These are phyloP conservation scores for Liparis tanakae DNA, from an alignment of 2,797 vertebrate genomes.

Conservation along the genomic window DNA sequence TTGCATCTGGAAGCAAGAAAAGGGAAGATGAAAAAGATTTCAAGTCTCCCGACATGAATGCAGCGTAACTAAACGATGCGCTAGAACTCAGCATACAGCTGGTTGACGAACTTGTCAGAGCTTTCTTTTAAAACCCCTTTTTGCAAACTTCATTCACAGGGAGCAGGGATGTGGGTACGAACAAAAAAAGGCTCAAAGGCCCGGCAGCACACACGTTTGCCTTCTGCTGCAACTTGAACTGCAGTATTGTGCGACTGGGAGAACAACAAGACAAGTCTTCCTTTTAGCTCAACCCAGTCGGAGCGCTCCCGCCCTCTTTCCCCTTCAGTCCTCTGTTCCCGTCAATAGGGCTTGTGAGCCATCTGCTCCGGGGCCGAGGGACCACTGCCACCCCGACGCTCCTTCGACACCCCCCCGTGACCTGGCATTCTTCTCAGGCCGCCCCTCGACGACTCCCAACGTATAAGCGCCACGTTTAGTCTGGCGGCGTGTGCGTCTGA, in stretches of 20 bases:
- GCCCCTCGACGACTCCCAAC: constrained; percentile 69
- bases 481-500: constrained; percentile 60
- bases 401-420: constrained; percentile 72
- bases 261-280: constrained; percentile 78
- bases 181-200: constrained; percentile 58
- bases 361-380: constrained; percentile 76
- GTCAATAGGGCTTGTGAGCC: constrained; percentile 73
- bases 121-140: constrained; percentile 69
- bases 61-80: constrained; percentile 42
- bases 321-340: constrained; percentile 50
- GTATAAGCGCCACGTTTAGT: constrained; percentile 72
- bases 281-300: constrained; percentile 66
- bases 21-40: not conserved
- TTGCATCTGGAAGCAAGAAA: constrained; percentile 2
- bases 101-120: constrained; percentile 71
- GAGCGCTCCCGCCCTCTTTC: constrained; percentile 65
- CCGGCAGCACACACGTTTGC: constrained; percentile 65
- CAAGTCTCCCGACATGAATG: constrained; percentile 35
- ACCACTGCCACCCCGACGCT: constrained; percentile 65
- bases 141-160: constrained; percentile 68
- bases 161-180: constrained; percentile 53
- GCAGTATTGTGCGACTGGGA: constrained; percentile 65
- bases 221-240: constrained; percentile 73
- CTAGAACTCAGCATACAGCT: constrained; percentile 60
- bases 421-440: constrained; percentile 77